Evolutionary conservation across 1,140 invertebrate species (phyloP), one percentile per base, ranked within the genome.

Genomic region (Conus betulinus): DNA sequence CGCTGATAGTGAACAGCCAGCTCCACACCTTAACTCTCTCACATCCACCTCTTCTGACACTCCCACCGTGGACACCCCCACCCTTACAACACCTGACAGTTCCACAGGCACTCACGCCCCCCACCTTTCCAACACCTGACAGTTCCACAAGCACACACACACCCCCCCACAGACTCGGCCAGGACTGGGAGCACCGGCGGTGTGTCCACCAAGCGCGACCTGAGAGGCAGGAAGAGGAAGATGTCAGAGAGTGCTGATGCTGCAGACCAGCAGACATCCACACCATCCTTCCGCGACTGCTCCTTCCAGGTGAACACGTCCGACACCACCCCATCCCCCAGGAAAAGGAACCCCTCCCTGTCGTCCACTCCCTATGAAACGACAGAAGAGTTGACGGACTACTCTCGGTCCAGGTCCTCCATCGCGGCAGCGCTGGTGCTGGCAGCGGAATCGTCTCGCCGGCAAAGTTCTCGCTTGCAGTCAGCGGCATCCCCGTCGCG

Each of bases 391-490:
- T 60, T 74, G 74, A 39, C 39, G 15, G 57, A 87, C 15, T 81
- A 84, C 71, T 79, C 81, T 8, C 27, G 39, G 79, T 81, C 79
- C 15, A 51, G 39, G 6, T 20, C 10, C 51, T 52, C 79, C 79
- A 81, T 81, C 13, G 79, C 79, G 4, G 23, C 79, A 7, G 82
- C 57, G 8, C 51, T 67, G 57, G 23, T 23, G 17, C 57, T 67
- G 11, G 82, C 53, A 8, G 81, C 86, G 60, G 74, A 20, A 57
- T 86, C 82, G 57, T 60, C 86, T 15, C 74, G 82, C 25, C 23
- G 76, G 82, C 85, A 85, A 52, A 90, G 67, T 27, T 87, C 55
- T 53, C 83, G 63, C n/a, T 60, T 81, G 76, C 88, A 82, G 84
- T 81, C 15, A 67, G 78, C 23, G 52, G 67, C 55, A 20, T 74